phyloP scores from a whole-genome alignment of 2,797 vertebrate genomes.

The Picus viridis region DNA sequence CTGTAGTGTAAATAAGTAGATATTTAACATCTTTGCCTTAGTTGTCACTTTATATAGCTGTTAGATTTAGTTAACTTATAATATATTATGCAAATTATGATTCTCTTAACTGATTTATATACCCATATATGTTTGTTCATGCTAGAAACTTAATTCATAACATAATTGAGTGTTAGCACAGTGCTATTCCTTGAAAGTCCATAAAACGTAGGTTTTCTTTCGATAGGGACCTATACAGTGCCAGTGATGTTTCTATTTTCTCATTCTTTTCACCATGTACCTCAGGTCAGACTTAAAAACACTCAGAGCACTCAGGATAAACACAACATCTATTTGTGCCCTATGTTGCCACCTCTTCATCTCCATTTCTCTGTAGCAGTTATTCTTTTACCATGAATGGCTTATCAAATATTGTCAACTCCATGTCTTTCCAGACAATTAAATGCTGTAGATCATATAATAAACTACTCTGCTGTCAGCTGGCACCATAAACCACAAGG shows the following conservation, averaged over 20 bases:
- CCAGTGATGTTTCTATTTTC: neutral
- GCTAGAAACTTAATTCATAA: neutral
- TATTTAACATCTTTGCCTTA: neutral
- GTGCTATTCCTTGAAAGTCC: neutral
- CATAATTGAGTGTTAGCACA: neutral
- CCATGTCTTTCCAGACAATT: neutral
- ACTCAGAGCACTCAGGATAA: neutral
- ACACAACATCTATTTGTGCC: neutral
- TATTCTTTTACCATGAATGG: slow-evolving; percentile 40
- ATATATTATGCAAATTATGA: neutral
- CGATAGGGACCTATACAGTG: neutral
- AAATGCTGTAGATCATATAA: slow-evolving; percentile 43
- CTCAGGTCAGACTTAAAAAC: neutral
- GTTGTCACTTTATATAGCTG: neutral
- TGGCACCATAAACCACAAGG: slow-evolving; percentile 49
- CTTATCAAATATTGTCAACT: slow-evolving; percentile 49
- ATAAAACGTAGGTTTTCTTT: neutral
- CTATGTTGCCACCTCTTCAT: neutral
- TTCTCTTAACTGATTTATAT: neutral
- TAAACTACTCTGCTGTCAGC: slow-evolving; percentile 28
- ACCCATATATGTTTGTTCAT: neutral
- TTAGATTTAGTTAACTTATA: neutral
- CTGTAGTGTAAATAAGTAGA: neutral
- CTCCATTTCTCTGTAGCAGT: neutral
- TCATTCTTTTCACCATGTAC: neutral